Base-by-base conservation (phyloP, 1,140 invertebrate species). In the Atta cephalotes region DNA sequence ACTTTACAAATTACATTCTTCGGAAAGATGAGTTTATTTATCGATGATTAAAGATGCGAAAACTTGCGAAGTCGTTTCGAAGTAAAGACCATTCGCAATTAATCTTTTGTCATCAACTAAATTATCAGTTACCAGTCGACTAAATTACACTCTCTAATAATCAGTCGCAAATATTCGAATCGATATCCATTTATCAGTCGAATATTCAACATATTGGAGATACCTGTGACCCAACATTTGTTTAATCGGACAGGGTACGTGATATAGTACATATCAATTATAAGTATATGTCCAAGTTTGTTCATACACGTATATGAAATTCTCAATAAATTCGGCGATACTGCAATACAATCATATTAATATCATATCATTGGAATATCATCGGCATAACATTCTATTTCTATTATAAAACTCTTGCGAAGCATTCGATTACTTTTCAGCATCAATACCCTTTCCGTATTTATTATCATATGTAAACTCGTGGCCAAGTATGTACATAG, bases 391-490 rank as follows among this genome's bases (percentile, higher is more conserved):
- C 62, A 49, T 70, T 56, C 70, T 14, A 74, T 82, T 62, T 49
- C 18, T 14, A 49, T 1, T 7, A 31, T 49, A 82, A 68, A 68
- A 82, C 18, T 82, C 68, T 16, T 16, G 35, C 18, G 7, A 49
- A 58, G 49, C 51, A n/a, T 39, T 58, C 16, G 66, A 31, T 51
- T 16, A 62, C 7, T 82, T 62, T 82, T 60, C 49, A 74, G 25
- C 14, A 60, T 31, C 62, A 51, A 45, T 28, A 79, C 49, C 45
- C 35, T 49, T 35, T 45, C 39, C 35, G 39, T 84, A 76, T 84
- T 58, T 84, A 76, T 84, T 58, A 76, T 84, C 70, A 56, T 62
- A 82, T 62, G 70, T 45, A 62, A 62, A 81, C 79, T 81, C 65
- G 70, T 25, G 39, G 39, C 35, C 12, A 72, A 72, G 68, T 72